Evolutionary conservation across 2,797 vertebrate genomes (phyloP).

Genomic region (Ibycter americanus): DNA sequence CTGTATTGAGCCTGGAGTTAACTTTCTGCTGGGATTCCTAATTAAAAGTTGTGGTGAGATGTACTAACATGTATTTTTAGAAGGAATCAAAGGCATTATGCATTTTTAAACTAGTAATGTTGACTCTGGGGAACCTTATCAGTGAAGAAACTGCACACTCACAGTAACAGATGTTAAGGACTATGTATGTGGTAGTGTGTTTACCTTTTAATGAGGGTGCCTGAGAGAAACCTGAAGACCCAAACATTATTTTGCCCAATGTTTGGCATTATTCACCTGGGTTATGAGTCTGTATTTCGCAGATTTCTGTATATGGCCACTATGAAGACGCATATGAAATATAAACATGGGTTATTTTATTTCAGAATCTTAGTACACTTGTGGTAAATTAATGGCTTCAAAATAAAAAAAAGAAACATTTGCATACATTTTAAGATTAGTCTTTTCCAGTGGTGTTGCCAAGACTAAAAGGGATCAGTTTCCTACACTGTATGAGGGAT

Average conservation of each 20-base stretch:
- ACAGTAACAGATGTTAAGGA: background rate
- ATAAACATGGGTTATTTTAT: background rate
- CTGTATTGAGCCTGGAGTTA: slow-evolving; percentile 1
- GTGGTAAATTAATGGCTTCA: background rate
- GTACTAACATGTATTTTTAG: background rate
- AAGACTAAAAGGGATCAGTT: slow-evolving; percentile 3
- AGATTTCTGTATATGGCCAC: background rate
- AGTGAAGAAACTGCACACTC: background rate
- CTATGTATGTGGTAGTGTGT: background rate
- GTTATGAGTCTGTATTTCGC: background rate
- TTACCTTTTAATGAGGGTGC: background rate
- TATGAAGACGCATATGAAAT: background rate
- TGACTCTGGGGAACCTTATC: background rate
- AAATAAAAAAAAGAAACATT: background rate
- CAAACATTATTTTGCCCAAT: background rate
- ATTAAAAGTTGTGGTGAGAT: slow-evolving; percentile 12
- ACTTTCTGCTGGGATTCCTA: background rate
- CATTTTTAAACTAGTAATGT: background rate
- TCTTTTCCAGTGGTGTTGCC: slow-evolving; percentile 9
- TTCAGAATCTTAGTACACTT: background rate
- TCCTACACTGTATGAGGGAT: background rate
- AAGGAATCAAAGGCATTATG: background rate
- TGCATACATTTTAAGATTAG: background rate
- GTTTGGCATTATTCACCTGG: background rate
- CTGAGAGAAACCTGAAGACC: background rate